Evolutionary conservation across 2,888 invertebrate species (phyloP), one percentile per base, ranked within the genome.

Genomic region (Epirrhoe tristata): DNA sequence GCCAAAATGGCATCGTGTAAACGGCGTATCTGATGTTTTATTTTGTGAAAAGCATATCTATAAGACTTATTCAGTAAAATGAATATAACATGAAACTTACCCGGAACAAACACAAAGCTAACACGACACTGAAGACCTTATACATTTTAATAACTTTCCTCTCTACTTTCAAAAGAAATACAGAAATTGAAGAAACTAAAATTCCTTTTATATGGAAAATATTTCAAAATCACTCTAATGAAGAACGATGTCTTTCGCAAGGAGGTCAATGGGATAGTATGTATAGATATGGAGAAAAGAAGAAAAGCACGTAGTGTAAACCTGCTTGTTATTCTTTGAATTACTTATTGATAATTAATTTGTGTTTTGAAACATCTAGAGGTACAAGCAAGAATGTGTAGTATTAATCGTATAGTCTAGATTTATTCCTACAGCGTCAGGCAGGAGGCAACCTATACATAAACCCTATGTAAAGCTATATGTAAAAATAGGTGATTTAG

Each of bases 41-140:
- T n/a, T n/a, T n/a, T n/a, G n/a, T n/a, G n/a, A n/a, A n/a, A n/a
- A n/a, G 12, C 12, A 43, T 43, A 43, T 43, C 39, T 12, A 4
- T 12, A 43, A 43, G 12, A 43, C 12, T 43, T 34, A 51, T 17
- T 51, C 50, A 50, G 14, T 24, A 16, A 14, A n/a, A 51, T 14
- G n/a, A 60, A 66, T 58, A 17, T 4, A 57, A 58, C 7, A 50
- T 2, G 17, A 66, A 46, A 12, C 65, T 69, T 55, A 72, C 70
- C 56, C 69, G 46, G 10, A 66, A 52, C 0, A 69, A 17, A 62
- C 66, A 62, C 48, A 64, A n/a, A 54, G 53, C 34, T 2, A 65
- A 59, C 48, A 69, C 48, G 12, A 56, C 36, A 10, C 54, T 8
- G 0, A 73, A 24, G 32, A 63, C 4, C 36, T 52, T 58, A 32